Base-by-base conservation (phyloP, 2,113 vertebrate species). In the Alethe diademata region DNA sequence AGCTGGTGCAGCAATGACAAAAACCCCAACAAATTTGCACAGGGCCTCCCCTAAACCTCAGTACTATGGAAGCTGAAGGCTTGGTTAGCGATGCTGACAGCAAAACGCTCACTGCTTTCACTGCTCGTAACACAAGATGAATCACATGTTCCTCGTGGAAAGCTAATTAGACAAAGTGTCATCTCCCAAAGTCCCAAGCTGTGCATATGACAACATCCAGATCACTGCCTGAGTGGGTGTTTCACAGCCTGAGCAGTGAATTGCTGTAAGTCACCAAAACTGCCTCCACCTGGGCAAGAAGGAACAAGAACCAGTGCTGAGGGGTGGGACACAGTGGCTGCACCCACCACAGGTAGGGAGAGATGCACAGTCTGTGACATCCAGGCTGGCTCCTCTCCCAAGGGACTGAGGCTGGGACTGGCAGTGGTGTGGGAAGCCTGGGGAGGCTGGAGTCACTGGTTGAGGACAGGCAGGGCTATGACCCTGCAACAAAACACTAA, bases 11-110 rank as follows among this genome's bases (percentile, higher is more conserved):
- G 70, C 43, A 87, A 50, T 5, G 40, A 61, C 70, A 93, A 45
- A 82, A 88, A 70, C 31, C 2, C n/a, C 6, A 47, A 28, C 25
- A 65, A 86, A 82, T 64, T 51, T 45, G 33, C 11, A 3, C 4
- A 0, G 2, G 40, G 36, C 23, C 19, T 67, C 28, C 3, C n/a
- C 65, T 75, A 45, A 64, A 36, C 18, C 0, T 0, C 66, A 67
- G 67, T 14, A 14, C 28, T 12, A 1, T 6, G 40, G 42, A 31
- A 87, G 42, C 17, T 0, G 6, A 71, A 42, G 29, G 51, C 61
- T 88, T 1, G 0, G 67, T 31, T 67, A 69, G 58, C 0, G 0
- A 48, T 60, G 57, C 62, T 5, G 8, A 70, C 36, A 33, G 70
- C 33, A 56, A 75, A 90, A 64, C 56, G 42, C 67, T 89, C 66